A percentile compares a stretch with the other conserved stretches of the same genome.
Evolutionary conservation across 2,113 vertebrate species (phyloP).

Genomic region (Grantiella picta): DNA sequence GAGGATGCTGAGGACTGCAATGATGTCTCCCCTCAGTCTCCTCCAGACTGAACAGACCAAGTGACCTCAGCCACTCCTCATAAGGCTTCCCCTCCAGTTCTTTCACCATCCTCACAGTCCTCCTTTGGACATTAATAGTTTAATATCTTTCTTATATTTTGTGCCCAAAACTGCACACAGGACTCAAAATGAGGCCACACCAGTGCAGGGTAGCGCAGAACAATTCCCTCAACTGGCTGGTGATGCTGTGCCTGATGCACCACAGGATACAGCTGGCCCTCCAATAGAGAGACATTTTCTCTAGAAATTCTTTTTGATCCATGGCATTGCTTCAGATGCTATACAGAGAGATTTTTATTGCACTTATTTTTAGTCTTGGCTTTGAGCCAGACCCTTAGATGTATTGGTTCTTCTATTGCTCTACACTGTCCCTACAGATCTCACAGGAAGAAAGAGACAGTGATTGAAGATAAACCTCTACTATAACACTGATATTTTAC

Average conservation of each 20-base stretch:
- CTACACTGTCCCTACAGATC: neutral
- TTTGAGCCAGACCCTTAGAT: neutral
- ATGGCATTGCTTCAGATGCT: neutral
- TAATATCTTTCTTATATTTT: neutral
- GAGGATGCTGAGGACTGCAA: neutral
- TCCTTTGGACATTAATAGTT: neutral
- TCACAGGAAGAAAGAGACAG: neutral
- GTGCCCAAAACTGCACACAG: neutral
- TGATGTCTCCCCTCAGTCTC: neutral
- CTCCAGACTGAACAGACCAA: neutral
- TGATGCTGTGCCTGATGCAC: neutral
- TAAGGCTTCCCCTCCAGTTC: neutral
- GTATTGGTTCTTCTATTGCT: neutral
- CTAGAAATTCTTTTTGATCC: neutral
- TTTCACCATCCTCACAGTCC: neutral
- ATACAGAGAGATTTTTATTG: neutral
- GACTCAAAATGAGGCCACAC: too few relatives aligned
- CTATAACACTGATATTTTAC: neutral
- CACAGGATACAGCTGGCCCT: neutral
- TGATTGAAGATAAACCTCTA: neutral
- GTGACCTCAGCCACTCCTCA: neutral
- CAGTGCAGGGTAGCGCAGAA: neutral
- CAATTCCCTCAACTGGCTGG: neutral
- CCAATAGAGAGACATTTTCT: neutral
- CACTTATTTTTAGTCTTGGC: neutral